Conservation (phyloP, 2,888 invertebrate species). For the Tenthredo notha region DNA sequence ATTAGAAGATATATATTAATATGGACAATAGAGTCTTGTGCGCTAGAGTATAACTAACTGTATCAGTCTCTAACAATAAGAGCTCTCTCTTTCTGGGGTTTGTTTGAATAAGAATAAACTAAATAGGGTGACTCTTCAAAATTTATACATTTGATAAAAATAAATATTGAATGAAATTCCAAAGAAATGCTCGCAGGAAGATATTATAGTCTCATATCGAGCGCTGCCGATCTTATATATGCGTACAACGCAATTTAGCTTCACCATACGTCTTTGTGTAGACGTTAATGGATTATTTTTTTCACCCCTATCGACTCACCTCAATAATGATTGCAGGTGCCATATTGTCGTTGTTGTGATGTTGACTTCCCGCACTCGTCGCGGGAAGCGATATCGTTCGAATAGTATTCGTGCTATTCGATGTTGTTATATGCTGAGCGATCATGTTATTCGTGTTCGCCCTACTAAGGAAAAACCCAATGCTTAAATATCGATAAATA, state of each 20-base stretch:
- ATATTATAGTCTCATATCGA: neutral
- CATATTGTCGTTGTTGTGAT: conserved; percentile 71
- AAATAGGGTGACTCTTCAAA: neutral
- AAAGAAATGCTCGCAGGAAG: conserved; percentile 9
- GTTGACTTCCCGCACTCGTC: conserved; percentile 67
- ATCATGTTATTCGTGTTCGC: conserved; percentile 68
- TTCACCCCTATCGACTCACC: conserved; percentile 61
- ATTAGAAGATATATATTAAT: conserved; percentile 4
- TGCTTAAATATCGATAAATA: neutral
- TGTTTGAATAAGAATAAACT: neutral
- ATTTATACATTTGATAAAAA: neutral
- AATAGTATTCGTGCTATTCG: conserved; percentile 68
- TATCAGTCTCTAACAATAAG: conserved; percentile 32
- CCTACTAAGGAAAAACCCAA: conserved; percentile 60
- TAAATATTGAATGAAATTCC: neutral
- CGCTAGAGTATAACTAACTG: neutral
- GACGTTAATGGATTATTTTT: conserved; percentile 49
- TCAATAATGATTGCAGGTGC: conserved; percentile 71
- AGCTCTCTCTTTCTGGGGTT: conserved; percentile 3
- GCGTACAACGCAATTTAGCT: conserved; percentile 35
- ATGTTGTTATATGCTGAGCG: conserved; percentile 70
- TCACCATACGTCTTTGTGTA: neutral
- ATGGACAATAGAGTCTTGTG: conserved; percentile 15
- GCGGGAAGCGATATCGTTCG: conserved; percentile 70
- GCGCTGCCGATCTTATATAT: conserved; percentile 15